phyloP scores from a whole-genome alignment of 2,113 vertebrate species.

The Dasyprocta punctata region DNA sequence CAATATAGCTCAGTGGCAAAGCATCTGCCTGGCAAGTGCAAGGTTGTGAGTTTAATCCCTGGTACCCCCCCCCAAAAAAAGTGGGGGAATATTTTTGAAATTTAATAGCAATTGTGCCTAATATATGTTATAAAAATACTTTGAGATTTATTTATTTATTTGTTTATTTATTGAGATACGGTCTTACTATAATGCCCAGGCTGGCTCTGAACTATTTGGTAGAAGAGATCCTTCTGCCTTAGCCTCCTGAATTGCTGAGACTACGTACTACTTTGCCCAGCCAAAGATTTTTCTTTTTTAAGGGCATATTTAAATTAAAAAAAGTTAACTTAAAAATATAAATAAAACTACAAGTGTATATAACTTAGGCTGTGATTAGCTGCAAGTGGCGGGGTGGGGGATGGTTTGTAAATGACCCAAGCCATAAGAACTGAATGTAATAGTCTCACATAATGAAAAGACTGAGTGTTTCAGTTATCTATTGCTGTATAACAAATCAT shows the following conservation, averaged over 20 bases:
- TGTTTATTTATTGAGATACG: neutral
- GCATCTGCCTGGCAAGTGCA: too few species aligned
- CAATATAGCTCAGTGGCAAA: too few species aligned
- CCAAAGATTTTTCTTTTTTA: neutral
- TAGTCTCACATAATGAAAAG: neutral
- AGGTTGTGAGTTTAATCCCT: too few species aligned
- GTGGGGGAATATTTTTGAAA: neutral
- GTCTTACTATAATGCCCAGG: neutral
- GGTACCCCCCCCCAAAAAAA: too few species aligned
- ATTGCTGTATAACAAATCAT: neutral
- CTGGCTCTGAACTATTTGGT: neutral
- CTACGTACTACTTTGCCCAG: neutral
- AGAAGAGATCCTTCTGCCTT: neutral
- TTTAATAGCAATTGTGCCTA: constrained; percentile 12
- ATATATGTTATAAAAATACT: neutral
- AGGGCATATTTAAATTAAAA: constrained; percentile 38
- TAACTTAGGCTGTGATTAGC: neutral
- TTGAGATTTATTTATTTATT: neutral
- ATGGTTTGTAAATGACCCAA: neutral
- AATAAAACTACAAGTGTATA: neutral
- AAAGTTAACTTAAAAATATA: constrained; percentile 27
- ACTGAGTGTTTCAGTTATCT: neutral
- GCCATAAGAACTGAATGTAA: neutral
- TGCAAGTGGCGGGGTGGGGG: neutral
- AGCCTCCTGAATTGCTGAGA: neutral